A percentile compares a stretch with the other conserved stretches of the same genome.
Conservation (phyloP, 2,888 invertebrate species). For the Acanthopleura granulata region DNA sequence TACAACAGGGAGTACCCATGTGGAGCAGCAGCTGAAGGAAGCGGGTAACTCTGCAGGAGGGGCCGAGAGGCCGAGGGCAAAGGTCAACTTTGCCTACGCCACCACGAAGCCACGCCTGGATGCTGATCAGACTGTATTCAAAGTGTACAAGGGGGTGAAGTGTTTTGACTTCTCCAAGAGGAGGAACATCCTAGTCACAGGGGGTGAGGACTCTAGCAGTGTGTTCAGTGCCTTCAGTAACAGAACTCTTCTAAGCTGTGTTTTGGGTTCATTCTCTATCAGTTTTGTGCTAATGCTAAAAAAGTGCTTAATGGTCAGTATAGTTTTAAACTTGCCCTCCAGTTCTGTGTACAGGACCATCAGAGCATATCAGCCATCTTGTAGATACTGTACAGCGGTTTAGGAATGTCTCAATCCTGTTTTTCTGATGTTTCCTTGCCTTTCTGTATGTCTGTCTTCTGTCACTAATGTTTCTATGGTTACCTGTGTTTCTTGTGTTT, state of each 20-base stretch:
- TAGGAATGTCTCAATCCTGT: too few species aligned
- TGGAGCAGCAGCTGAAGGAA: constrained; percentile 65
- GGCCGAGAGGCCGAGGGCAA: constrained; percentile 36
- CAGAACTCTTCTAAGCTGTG: neutral
- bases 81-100: constrained; percentile 47
- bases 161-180: constrained; percentile 68
- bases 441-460: too few species aligned
- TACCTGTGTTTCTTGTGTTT: neutral
- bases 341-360: neutral
- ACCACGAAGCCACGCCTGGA: constrained; percentile 55
- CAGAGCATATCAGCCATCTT: neutral
- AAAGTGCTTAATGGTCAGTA: neutral
- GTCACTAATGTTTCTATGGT: too few species aligned
- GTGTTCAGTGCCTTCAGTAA: too few species aligned
- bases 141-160: constrained; percentile 70
- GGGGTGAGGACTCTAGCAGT: constrained; percentile 47
- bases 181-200: constrained; percentile 69
- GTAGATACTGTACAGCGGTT: too few species aligned
- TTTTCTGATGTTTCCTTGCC: too few species aligned
- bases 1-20: constrained; percentile 66
- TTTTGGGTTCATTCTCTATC: neutral
- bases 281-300: neutral
- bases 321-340: too few species aligned
- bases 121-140: constrained; percentile 67
- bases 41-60: constrained; percentile 30